Percentiles rank a stretch among this genome's conserved stretches.
Conservation (phyloP, 2,797 vertebrate genomes). For the Pterois miles region DNA sequence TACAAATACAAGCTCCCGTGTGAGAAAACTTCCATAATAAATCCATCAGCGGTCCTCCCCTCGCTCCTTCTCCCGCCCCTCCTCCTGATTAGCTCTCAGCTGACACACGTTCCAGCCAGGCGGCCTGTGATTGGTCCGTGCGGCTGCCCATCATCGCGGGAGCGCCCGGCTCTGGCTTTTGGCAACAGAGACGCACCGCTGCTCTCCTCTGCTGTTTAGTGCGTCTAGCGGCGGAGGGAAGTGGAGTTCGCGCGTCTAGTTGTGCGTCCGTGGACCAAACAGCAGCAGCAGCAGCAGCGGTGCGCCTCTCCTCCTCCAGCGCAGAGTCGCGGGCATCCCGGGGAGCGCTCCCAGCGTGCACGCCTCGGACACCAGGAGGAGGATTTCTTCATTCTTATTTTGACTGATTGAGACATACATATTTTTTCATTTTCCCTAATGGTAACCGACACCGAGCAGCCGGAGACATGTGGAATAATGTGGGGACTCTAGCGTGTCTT, state of each 20-base stretch:
- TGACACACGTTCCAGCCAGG: background rate
- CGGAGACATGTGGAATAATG: slow-evolving; percentile 87
- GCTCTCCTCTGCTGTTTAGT: slow-evolving; percentile 58
- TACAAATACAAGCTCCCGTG: background rate
- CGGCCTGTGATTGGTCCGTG: slow-evolving; percentile 61
- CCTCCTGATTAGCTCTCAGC: slow-evolving; percentile 47
- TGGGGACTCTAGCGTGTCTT: slow-evolving; percentile 72
- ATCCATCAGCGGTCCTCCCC: slow-evolving; percentile 31
- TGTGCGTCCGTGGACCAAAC: slow-evolving; percentile 61
- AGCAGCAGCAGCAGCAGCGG: slow-evolving; percentile 42
- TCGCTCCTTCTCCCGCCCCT: slow-evolving; percentile 11
- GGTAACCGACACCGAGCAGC: slow-evolving; percentile 71
- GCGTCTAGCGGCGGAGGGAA: slow-evolving; percentile 61
- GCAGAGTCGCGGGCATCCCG: slow-evolving; percentile 37
- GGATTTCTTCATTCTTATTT: slow-evolving; percentile 48
- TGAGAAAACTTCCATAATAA: slow-evolving; percentile 24
- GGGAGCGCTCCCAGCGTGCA: slow-evolving; percentile 49
- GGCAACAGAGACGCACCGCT: slow-evolving; percentile 58
- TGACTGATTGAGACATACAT: slow-evolving; percentile 47
- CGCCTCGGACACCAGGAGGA: slow-evolving; percentile 54
- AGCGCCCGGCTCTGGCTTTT: slow-evolving; percentile 24
- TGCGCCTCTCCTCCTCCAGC: slow-evolving; percentile 45
- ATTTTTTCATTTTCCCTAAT: slow-evolving; percentile 69
- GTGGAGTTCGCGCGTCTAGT: slow-evolving; percentile 56
- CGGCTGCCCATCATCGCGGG: slow-evolving; percentile 26